Conservation (phyloP, 2,113 vertebrate species). For the Columba janthina region DNA sequence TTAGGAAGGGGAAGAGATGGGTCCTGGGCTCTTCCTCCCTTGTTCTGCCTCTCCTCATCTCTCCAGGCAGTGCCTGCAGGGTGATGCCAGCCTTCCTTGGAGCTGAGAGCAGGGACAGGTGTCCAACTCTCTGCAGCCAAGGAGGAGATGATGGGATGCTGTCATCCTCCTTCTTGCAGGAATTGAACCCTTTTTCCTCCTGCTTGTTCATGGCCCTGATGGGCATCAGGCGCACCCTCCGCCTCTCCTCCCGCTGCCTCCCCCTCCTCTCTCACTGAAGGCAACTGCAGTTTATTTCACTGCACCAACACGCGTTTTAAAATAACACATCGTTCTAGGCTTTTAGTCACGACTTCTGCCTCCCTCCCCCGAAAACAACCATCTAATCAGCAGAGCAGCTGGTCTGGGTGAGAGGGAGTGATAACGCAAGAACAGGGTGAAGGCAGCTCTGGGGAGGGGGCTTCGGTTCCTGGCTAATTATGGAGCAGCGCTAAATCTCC, state of each 20-base stretch:
- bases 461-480: conserved; percentile 43
- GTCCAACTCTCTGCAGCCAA: neutral
- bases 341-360: conserved; percentile 68
- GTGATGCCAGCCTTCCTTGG: neutral
- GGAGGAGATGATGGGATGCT: neutral
- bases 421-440: conserved; percentile 15
- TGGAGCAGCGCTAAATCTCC: neutral
- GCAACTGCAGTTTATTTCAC: conserved; percentile 44
- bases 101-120: too few relatives aligned
- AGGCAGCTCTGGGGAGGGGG: conserved; percentile 43
- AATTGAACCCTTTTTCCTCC: neutral
- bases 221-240: neutral
- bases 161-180: neutral
- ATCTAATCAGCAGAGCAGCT: conserved; percentile 61
- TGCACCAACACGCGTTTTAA: conserved; percentile 61
- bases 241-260: neutral
- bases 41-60: neutral
- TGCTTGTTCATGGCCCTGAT: neutral
- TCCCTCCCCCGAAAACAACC: conserved; percentile 39
- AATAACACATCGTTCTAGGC: conserved; percentile 63
- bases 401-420: conserved; percentile 60
- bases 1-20: neutral
- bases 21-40: neutral
- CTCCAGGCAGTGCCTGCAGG: neutral
- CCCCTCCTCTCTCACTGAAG: neutral